A percentile compares a stretch with the other conserved stretches of the same genome.
These are phyloP conservation scores for Caenorhabditis brenneri DNA, from an alignment of 1,140 invertebrate species.

Conservation along the genomic window DNA sequence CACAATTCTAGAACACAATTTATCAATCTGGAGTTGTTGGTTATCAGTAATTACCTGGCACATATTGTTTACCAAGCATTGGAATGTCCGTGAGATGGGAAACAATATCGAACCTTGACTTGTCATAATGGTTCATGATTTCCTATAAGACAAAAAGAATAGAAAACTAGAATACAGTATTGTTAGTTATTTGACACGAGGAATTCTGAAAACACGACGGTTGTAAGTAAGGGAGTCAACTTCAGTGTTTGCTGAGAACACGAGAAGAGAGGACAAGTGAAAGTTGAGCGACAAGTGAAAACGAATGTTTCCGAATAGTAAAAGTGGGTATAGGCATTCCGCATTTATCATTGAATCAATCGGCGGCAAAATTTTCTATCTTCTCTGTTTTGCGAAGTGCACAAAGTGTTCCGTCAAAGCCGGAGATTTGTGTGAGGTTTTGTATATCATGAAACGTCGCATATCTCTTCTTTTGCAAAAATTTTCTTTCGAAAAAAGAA, in stretches of 20 bases:
- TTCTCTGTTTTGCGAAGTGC: not conserved
- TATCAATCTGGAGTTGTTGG: not conserved
- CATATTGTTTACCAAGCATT: constrained; percentile 27
- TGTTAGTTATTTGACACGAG: not conserved
- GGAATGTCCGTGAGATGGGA: constrained; percentile 18
- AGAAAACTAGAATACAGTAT: not conserved
- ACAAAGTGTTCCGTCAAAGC: not conserved
- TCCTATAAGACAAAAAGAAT: not conserved
- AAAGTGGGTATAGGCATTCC: not conserved
- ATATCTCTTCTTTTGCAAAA: not conserved
- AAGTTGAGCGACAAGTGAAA: constrained; percentile 21
- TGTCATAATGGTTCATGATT: constrained; percentile 22
- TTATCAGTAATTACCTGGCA: not conserved
- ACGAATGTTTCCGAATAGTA: constrained; percentile 29
- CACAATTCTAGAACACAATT: not conserved
- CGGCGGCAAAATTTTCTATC: not conserved
- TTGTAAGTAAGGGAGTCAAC: not conserved
- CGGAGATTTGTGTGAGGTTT: not conserved
- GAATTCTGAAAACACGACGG: not conserved
- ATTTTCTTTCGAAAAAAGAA: too few relatives aligned
- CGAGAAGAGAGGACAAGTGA: not conserved
- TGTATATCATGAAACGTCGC: not conserved
- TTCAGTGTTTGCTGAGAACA: constrained; percentile 21
- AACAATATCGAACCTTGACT: not conserved
- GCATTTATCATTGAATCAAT: constrained; percentile 9